These are phyloP conservation scores for Rhaphigaster nebulosa DNA, from an alignment of 2,888 invertebrate genomes.

Conservation along the genomic window DNA sequence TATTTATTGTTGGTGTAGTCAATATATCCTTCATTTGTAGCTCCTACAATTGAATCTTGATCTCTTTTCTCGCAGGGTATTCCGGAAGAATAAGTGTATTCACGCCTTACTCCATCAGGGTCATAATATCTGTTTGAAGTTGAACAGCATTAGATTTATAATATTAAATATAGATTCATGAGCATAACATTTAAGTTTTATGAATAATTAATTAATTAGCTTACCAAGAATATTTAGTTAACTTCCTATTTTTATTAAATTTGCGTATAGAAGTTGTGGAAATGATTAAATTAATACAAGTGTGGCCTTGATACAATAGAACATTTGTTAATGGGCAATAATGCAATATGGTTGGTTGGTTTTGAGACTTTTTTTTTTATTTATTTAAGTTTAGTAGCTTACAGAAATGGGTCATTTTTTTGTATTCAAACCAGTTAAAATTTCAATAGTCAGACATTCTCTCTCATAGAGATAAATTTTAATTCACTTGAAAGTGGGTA, in stretches of 20 bases:
- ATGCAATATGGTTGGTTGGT: too few relatives aligned
- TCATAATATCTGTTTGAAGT: constrained; percentile 82
- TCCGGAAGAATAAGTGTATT: constrained; percentile 87
- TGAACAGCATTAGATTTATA: neutral
- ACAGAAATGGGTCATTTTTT: too few relatives aligned
- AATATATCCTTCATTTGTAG: constrained; percentile 74
- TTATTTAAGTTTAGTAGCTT: too few relatives aligned
- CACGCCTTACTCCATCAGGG: constrained; percentile 84
- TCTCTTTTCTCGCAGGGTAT: constrained; percentile 76
- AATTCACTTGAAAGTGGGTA: too few relatives aligned
- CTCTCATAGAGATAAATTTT: too few relatives aligned
- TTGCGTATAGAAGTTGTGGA: neutral
- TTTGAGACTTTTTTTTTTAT: too few relatives aligned
- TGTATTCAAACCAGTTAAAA: too few relatives aligned
- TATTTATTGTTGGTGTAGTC: constrained; percentile 83
- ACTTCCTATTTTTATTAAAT: too few relatives aligned
- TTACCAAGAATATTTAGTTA: neutral
- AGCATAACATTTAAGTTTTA: neutral
- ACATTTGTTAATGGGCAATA: too few relatives aligned
- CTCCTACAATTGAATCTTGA: constrained; percentile 66
- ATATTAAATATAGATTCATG: too few relatives aligned
- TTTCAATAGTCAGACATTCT: too few relatives aligned
- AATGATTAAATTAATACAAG: neutral
- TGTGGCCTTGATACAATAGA: too few relatives aligned
- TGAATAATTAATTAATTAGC: neutral